Conservation (phyloP, 2,797 vertebrate genomes). For the Molossus molossus region DNA sequence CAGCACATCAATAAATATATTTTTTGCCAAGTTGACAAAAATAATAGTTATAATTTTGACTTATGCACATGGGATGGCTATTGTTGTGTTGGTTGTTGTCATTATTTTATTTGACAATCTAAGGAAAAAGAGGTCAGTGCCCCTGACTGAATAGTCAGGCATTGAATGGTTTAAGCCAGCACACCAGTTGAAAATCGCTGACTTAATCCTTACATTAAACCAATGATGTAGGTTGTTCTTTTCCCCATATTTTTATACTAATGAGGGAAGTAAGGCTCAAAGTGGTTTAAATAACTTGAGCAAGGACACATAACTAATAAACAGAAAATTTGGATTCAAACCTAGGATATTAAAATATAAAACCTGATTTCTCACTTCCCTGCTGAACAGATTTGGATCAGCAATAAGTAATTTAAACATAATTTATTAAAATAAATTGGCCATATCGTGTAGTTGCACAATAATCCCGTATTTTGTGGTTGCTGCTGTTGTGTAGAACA, state of each 20-base stretch:
- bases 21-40: background rate
- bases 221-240: background rate
- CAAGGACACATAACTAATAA: background rate
- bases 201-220: background rate
- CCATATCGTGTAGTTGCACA: background rate
- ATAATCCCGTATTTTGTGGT: background rate
- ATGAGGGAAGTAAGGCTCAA: background rate
- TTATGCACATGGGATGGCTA: background rate
- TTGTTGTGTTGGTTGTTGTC: background rate
- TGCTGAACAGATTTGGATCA: background rate
- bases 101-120: background rate
- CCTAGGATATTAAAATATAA: background rate
- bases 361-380: background rate
- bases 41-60: background rate
- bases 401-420: background rate
- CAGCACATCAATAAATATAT: no score
- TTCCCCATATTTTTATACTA: background rate
- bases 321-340: background rate
- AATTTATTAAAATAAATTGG: slow-evolving; percentile 37
- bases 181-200: background rate
- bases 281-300: background rate
- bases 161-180: background rate
- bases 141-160: background rate
- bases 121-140: background rate
- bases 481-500: background rate